phyloP scores from a whole-genome alignment of 2,888 invertebrate species.

The Protodeltote pygarga region DNA sequence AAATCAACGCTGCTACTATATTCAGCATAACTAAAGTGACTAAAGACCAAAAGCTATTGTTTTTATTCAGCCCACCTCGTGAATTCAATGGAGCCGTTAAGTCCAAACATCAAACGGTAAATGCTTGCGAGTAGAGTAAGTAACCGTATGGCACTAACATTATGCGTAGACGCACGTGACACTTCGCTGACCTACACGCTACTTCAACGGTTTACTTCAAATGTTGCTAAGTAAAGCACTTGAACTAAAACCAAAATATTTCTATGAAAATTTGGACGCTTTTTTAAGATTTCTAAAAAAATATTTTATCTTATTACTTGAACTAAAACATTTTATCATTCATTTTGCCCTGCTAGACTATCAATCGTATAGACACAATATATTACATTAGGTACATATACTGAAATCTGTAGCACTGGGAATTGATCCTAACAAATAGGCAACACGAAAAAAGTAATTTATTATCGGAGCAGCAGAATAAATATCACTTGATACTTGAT shows the following conservation, averaged over 20 bases:
- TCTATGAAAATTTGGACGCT: background rate
- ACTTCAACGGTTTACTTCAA: constrained; percentile 4
- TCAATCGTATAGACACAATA: constrained; percentile 24
- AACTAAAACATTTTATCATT: constrained; percentile 26
- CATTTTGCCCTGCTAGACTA: constrained; percentile 25
- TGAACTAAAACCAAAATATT: background rate
- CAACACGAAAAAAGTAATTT: constrained; percentile 42
- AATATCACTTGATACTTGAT: constrained; percentile 19
- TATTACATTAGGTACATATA: constrained; percentile 20
- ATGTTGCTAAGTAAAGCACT: no score
- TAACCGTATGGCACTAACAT: constrained; percentile 1
- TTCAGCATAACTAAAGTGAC: no score
- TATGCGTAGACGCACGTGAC: constrained; percentile 11
- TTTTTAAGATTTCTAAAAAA: background rate
- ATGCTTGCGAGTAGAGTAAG: constrained; percentile 1
- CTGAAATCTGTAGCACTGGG: constrained; percentile 31
- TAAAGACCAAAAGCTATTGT: no score
- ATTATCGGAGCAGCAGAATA: constrained; percentile 33
- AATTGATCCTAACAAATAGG: constrained; percentile 41
- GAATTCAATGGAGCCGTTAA: constrained; percentile 12
- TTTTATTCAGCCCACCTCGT: constrained; percentile 13
- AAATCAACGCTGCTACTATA: no score
- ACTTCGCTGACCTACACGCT: constrained; percentile 1
- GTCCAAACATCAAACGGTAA: constrained; percentile 14
- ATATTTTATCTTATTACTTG: constrained; percentile 13